phyloP scores from a whole-genome alignment of 2,797 vertebrate genomes.

The Ctenosaura bakeri region DNA sequence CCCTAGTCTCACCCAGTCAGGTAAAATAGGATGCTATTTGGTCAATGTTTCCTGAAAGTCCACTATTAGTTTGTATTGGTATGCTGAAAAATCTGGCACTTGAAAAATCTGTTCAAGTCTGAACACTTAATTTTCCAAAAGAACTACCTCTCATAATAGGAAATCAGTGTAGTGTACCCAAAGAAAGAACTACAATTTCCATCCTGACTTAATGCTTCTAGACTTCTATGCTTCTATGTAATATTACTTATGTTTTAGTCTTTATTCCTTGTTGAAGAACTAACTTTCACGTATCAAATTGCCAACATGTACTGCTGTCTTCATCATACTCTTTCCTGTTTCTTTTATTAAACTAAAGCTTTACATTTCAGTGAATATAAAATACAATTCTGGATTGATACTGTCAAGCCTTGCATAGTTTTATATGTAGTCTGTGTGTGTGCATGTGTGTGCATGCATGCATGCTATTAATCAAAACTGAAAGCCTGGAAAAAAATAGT shows the following conservation, averaged over 20 bases:
- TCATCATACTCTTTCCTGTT: constrained; percentile 57
- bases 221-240: constrained; percentile 23
- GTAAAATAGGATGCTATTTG: constrained; percentile 59
- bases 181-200: constrained; percentile 69
- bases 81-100: constrained; percentile 63
- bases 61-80: constrained; percentile 59
- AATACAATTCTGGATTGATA: constrained; percentile 64
- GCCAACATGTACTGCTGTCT: constrained; percentile 3
- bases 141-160: constrained; percentile 64
- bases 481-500: constrained; percentile 73
- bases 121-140: constrained; percentile 63
- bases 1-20: background rate
- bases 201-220: constrained; percentile 51
- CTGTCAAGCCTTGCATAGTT: constrained; percentile 49
- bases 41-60: constrained; percentile 61
- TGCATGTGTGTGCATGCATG: constrained; percentile 12
- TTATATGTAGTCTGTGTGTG: constrained; percentile 35
- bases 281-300: constrained; percentile 65
- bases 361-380: constrained; percentile 58
- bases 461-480: constrained; percentile 72
- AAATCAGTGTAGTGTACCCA: constrained; percentile 51
- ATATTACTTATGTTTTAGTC: constrained; percentile 68
- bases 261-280: constrained; percentile 70
- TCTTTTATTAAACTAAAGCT: constrained; percentile 67
- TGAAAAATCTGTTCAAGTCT: constrained; percentile 55